A percentile compares a stretch with the other conserved stretches of the same genome.
Evolutionary conservation across 64 coral and sea anemone genomes (phyloP).

Genomic region (Montipora sp.): DNA sequence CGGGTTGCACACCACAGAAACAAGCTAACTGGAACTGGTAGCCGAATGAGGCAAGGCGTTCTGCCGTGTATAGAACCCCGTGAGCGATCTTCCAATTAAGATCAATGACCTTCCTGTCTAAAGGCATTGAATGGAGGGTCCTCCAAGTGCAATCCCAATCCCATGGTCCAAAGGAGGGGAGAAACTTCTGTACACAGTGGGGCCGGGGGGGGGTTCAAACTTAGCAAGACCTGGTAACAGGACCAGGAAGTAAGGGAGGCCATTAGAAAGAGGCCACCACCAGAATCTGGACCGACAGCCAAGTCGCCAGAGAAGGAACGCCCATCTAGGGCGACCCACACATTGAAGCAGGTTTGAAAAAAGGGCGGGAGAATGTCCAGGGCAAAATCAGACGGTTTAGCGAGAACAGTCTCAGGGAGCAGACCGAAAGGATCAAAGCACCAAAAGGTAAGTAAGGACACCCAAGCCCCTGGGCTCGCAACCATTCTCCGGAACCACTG

Average conservation of each 20-base stretch:
- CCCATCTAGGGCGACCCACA: background rate
- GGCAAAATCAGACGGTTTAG: background rate
- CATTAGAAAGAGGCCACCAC: too few relatives aligned
- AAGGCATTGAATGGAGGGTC: background rate
- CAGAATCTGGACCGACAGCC: background rate
- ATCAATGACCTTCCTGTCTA: background rate
- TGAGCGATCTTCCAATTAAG: constrained; percentile 13
- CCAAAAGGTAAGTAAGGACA: background rate
- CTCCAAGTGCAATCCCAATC: background rate
- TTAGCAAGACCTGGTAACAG: too few relatives aligned
- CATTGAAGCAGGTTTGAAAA: background rate
- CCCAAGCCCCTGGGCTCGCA: background rate
- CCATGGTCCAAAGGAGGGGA: too few relatives aligned
- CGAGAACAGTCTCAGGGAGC: background rate
- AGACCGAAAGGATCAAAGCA: background rate
- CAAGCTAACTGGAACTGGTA: background rate
- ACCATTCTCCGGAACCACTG: background rate
- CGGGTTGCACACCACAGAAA: background rate
- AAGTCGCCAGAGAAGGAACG: background rate
- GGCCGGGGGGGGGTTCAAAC: too few relatives aligned
- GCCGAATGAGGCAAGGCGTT: background rate
- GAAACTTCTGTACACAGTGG: too few relatives aligned
- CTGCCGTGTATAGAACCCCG: background rate
- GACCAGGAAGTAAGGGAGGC: too few relatives aligned
- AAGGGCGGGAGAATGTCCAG: background rate